Base-by-base conservation (phyloP, 1,140 invertebrate species). In the Stenopsyche tienmushanensis region DNA sequence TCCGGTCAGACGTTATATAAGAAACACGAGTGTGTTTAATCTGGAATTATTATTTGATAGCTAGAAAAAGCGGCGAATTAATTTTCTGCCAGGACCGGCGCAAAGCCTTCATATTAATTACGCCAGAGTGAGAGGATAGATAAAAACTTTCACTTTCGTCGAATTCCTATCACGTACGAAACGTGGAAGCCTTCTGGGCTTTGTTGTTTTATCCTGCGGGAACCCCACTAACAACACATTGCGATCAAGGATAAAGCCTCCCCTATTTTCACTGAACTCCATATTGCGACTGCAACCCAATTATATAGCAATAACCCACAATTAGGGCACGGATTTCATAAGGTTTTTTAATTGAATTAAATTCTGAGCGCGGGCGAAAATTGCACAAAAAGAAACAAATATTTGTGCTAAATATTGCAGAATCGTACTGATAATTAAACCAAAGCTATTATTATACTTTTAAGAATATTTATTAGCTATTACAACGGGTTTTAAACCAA, bases 91-190 rank as follows among this genome's bases (percentile, higher is more conserved):
- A 7, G 13, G 23, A 24, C 10, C 50, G 2, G 54, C 29, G 21
- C 20, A 42, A 24, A 24, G 54, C 39, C 34, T 13, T 34, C 54
- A 39, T 57, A 57, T 57, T 42, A 57, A 57, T 57, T 57, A 57
- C 54, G 39, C 5, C 17, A 25, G 5, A 13, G 29, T 13, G 25
- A 57, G 13, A 50, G 47, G 15, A 10, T 21, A 25, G 29, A 29
- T 20, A 57, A 41, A 58, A 42, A 47, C 8, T 60, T 57, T 57
- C 34, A n/a, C 42, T 23, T 25, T 59, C 59, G 3, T 15, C 20
- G 21, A n/a, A 65, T 65, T 65, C 64, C 29, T 26, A 45, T 65
- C 64, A 65, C 64, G 64, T 60, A 24, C 15, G 18, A 55, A 24
- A 39, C 54, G 63, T 44, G 63, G 47, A 57, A 65, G 63, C 63